Evolutionary conservation across 2,888 invertebrate genomes (phyloP).

Genomic region (Heliconius cydno): DNA sequence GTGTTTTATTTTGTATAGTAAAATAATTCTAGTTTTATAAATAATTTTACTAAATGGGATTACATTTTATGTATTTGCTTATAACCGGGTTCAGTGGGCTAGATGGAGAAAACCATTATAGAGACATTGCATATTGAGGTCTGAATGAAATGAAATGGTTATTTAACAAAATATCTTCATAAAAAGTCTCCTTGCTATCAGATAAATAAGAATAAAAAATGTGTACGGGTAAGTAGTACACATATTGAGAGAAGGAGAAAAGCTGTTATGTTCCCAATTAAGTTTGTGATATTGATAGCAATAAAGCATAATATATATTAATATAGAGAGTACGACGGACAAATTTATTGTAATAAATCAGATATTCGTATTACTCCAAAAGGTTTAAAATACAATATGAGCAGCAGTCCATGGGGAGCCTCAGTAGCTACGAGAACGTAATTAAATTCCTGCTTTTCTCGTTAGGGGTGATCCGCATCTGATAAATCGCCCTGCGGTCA

Average conservation of each 20-base stretch:
- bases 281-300: background rate
- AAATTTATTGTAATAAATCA: background rate
- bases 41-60: no score
- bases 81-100: background rate
- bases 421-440: constrained; percentile 60
- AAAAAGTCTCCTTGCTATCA: background rate
- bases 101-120: background rate
- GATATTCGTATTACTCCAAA: background rate
- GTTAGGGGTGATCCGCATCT: constrained; percentile 51
- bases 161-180: background rate
- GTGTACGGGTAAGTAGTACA: background rate
- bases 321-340: background rate
- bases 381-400: constrained; percentile 12
- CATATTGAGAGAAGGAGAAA: background rate
- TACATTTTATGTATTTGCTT: no score
- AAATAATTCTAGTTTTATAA: no score
- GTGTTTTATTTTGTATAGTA: no score
- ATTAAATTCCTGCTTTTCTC: constrained; percentile 69
- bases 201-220: background rate
- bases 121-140: background rate
- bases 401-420: constrained; percentile 56
- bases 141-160: background rate
- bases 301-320: background rate
- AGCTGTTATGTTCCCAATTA: background rate
- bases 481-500: constrained; percentile 55